Evolutionary conservation across 2,888 invertebrate species (phyloP).

Genomic region (Sericinus montela): DNA sequence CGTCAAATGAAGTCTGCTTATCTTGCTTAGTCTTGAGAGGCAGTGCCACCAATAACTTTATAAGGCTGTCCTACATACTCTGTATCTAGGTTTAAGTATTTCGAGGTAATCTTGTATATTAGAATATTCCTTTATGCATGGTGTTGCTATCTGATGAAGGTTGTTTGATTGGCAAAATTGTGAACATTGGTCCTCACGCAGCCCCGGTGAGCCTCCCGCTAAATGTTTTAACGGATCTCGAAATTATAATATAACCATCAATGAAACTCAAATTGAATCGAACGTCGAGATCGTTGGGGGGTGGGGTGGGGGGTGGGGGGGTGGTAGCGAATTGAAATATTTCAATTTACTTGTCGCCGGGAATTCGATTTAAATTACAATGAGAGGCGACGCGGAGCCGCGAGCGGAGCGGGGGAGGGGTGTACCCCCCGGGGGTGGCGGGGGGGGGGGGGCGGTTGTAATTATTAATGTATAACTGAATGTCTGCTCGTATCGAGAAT

Average conservation of each 20-base stretch:
- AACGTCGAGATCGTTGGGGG: slow-evolving; percentile 13
- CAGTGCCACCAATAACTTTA: too few relatives aligned
- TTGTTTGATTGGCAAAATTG: too few relatives aligned
- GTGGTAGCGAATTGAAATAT: slow-evolving; percentile 72
- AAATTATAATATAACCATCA: slow-evolving; percentile 12
- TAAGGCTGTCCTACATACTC: too few relatives aligned
- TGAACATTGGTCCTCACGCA: too few relatives aligned
- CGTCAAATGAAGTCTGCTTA: too few relatives aligned
- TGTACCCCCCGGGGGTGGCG: slow-evolving; percentile 19
- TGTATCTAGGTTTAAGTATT: too few relatives aligned
- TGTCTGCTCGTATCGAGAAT: slow-evolving; percentile 45
- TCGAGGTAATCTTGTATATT: too few relatives aligned
- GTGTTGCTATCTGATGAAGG: too few relatives aligned
- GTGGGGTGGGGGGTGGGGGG: slow-evolving; percentile 64
- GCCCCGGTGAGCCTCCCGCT: neutral
- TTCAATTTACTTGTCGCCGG: slow-evolving; percentile 74
- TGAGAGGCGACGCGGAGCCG: slow-evolving; percentile 40
- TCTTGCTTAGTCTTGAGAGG: too few relatives aligned
- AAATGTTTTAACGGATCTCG: neutral
- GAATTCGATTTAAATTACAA: slow-evolving; percentile 78
- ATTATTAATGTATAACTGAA: slow-evolving; percentile 71
- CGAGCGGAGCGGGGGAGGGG: slow-evolving; percentile 18
- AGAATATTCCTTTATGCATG: too few relatives aligned
- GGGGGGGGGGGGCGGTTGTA: slow-evolving; percentile 30
- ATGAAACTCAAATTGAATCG: slow-evolving; percentile 11